Evolutionary conservation across 2,113 vertebrate species (phyloP).

Genomic region (Atrichornis clamosus): DNA sequence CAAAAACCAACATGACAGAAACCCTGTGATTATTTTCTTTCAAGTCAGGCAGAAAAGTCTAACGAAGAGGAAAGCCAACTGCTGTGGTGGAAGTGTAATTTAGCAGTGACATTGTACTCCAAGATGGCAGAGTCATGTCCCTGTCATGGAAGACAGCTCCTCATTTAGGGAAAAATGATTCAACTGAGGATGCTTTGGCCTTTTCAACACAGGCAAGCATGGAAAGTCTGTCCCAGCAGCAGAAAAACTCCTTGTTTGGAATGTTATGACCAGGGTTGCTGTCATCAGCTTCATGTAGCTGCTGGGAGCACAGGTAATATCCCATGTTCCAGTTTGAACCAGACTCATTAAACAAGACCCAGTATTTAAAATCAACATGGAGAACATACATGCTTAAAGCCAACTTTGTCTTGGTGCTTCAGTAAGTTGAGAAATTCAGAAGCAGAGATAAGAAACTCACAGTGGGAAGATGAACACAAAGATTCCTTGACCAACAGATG

Average conservation of each 20-base stretch:
- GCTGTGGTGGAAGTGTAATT: neutral
- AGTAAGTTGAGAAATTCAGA: neutral
- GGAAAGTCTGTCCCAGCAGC: neutral
- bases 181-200: neutral
- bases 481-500: neutral
- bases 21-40: neutral
- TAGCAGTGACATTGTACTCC: neutral
- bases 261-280: neutral
- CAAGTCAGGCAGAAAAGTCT: neutral
- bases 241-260: neutral
- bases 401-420: neutral
- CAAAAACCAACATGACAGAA: neutral
- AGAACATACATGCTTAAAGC: neutral
- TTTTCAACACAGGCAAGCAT: neutral
- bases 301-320: neutral
- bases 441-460: neutral
- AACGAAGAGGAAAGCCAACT: neutral
- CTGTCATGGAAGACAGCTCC: neutral
- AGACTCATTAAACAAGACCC: neutral
- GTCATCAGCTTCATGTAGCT: neutral
- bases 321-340: neutral
- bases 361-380: neutral
- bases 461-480: neutral
- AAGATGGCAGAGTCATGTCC: neutral
- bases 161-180: neutral